phyloP scores from a whole-genome alignment of 2,797 vertebrate species.

The Cyclura pinguis region DNA sequence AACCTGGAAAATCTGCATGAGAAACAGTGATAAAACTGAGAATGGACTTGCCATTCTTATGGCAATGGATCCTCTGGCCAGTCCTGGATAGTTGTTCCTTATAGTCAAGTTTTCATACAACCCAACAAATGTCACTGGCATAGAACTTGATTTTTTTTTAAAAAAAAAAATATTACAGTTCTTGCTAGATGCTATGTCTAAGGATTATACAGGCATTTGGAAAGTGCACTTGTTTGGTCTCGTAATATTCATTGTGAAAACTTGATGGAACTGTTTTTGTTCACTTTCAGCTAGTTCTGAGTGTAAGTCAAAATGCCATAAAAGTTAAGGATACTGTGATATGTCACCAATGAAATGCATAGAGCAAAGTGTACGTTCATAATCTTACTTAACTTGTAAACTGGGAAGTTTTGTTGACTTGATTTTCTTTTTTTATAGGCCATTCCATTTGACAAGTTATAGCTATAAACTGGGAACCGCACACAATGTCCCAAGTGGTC shows the following conservation, averaged over 20 bases:
- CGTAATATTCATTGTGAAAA: constrained; percentile 35
- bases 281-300: constrained; percentile 45
- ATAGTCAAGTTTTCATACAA: background rate
- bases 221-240: constrained; percentile 28
- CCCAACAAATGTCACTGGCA: background rate
- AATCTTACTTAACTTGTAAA: constrained; percentile 31
- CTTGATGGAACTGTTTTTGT: constrained; percentile 25
- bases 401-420: constrained; percentile 10
- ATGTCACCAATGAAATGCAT: constrained; percentile 37
- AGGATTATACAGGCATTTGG: constrained; percentile 34
- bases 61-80: too few relatives aligned
- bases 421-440: constrained; percentile 5
- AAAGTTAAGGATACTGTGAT: constrained; percentile 58
- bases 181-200: background rate
- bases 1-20: too few relatives aligned
- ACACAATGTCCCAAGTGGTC: constrained; percentile 56
- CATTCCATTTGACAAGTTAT: constrained; percentile 3
- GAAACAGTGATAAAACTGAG: too few relatives aligned
- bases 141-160: background rate
- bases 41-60: too few relatives aligned
- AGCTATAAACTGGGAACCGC: constrained; percentile 59
- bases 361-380: background rate
- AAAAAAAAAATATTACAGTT: background rate
- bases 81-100: background rate
- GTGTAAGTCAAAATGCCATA: constrained; percentile 43